Evolutionary conservation across 2,888 invertebrate species (phyloP).

Genomic region (Ophraella communa): DNA sequence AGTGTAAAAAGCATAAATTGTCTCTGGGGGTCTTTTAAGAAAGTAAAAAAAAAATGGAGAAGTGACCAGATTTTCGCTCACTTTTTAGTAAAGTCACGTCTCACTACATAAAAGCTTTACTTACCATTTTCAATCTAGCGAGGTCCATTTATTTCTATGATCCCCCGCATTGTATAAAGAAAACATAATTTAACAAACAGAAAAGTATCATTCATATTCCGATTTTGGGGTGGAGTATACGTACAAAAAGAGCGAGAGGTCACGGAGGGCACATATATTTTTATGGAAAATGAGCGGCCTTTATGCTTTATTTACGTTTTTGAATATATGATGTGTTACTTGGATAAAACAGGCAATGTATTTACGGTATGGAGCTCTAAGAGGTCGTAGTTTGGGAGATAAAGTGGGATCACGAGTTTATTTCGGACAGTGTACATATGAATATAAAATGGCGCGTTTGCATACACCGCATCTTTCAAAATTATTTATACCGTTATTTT

Average conservation of each 20-base stretch:
- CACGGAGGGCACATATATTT: slow-evolving; percentile 23
- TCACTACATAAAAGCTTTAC: slow-evolving; percentile 45
- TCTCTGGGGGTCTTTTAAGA: no score
- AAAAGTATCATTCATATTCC: slow-evolving; percentile 32
- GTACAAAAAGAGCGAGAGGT: slow-evolving; percentile 26
- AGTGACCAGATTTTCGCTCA: slow-evolving; percentile 40
- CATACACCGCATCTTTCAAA: background rate
- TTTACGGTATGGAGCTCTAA: slow-evolving; percentile 19
- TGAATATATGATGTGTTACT: slow-evolving; percentile 29
- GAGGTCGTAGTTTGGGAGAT: slow-evolving; percentile 25
- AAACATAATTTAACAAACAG: slow-evolving; percentile 33
- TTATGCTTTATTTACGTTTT: slow-evolving; percentile 28
- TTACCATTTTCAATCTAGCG: slow-evolving; percentile 49
- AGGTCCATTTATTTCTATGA: slow-evolving; percentile 44
- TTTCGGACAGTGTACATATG: slow-evolving; percentile 17
- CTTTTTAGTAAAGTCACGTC: slow-evolving; percentile 48
- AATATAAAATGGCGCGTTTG: slow-evolving; percentile 5
- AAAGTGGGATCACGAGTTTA: slow-evolving; percentile 21
- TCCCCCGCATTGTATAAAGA: slow-evolving; percentile 29
- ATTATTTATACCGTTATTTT: no score
- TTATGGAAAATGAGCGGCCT: slow-evolving; percentile 27
- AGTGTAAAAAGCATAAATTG: no score
- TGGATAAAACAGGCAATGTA: slow-evolving; percentile 25
- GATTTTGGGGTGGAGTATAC: slow-evolving; percentile 19
- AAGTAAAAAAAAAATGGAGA: no score